Evolutionary conservation across 2,797 vertebrate species (phyloP), one percentile per base, ranked within the genome.

Genomic region (Mycteria americana): DNA sequence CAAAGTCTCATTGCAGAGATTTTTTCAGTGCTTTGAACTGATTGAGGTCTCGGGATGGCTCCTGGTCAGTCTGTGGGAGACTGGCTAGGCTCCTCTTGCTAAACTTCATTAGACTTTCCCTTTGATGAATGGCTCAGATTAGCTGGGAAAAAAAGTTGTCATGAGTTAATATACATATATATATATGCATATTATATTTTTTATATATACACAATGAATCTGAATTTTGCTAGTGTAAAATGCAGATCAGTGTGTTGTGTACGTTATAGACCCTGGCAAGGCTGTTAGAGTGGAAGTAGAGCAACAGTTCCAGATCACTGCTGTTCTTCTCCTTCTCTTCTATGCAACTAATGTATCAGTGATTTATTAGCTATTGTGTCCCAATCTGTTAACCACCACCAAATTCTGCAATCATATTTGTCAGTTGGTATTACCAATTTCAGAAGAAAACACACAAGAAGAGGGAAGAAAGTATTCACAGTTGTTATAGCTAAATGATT

Each of bases 351-450:
- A 10, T 33, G 13, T 41, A 22, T 51, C 28, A 17, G 33, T 60
- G 41, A 50, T 67, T 75, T 25, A 45, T 67, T 46, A 50, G 35
- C 18, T 37, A 2, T 28, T 35, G 7, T 37, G 7, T 45, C 13
- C 21, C 25, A 43, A 2, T 16, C 28, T 60, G 21, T 64, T 80
- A 11, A 27, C 25, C 5, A 30, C 28, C 14, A 51, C 25, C 19
- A 31, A 54, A 48, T 14, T 57, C 43, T 48, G 19, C 51, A 24
- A 0, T 75, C 4, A 0, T 6, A 25, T 39, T 43, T 91, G 23
- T 64, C 59, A 41, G 8, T 5, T 81, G 54, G 5, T 13, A 16
- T 18, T 54, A 22, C 13, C 33, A 46, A 3, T 19, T 75, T 67
- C 14, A 31, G 27, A 46, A 46, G 50, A 25, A 73, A 51, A 83